Conservation (phyloP, 2,113 vertebrate genomes). For the Equus przewalskii region DNA sequence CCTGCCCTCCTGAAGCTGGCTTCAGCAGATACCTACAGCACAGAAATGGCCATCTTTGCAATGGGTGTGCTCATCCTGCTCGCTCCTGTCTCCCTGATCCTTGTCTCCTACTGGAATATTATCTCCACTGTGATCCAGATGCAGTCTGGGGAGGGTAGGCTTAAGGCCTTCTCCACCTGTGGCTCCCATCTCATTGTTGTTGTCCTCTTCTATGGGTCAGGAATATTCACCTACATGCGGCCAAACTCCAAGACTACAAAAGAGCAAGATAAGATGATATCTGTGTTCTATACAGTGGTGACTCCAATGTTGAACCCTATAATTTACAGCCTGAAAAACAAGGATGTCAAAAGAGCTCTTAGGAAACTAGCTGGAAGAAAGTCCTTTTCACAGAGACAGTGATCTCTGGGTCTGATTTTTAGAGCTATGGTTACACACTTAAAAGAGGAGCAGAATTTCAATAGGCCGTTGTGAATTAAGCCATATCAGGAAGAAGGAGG, state of each 20-base stretch:
- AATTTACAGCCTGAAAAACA: slow-evolving; percentile 78
- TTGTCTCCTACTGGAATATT: slow-evolving; percentile 78
- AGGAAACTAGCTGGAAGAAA: slow-evolving; percentile 59
- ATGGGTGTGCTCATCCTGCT: background rate
- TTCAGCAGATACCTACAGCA: slow-evolving; percentile 50
- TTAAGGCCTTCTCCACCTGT: slow-evolving; percentile 71
- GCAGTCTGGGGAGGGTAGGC: slow-evolving; percentile 48
- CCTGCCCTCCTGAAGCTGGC: slow-evolving; percentile 79
- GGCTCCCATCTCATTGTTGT: slow-evolving; percentile 70
- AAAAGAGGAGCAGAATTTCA: background rate
- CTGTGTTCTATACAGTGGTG: slow-evolving; percentile 70
- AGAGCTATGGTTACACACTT: background rate
- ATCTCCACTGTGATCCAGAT: slow-evolving; percentile 69
- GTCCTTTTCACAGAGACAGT: background rate
- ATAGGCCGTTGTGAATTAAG: background rate
- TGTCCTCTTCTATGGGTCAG: slow-evolving; percentile 66
- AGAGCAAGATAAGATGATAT: slow-evolving; percentile 53
- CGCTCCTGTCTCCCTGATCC: slow-evolving; percentile 71
- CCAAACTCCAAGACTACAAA: slow-evolving; percentile 69
- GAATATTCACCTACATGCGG: slow-evolving; percentile 72
- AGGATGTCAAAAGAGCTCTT: slow-evolving; percentile 69
- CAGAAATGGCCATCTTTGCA: slow-evolving; percentile 61
- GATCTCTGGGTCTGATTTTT: background rate
- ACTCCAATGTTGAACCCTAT: slow-evolving; percentile 75
- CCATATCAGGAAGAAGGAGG: background rate